phyloP scores from a whole-genome alignment of 2,797 vertebrate genomes.

The Neosilurus mollespiculum region DNA sequence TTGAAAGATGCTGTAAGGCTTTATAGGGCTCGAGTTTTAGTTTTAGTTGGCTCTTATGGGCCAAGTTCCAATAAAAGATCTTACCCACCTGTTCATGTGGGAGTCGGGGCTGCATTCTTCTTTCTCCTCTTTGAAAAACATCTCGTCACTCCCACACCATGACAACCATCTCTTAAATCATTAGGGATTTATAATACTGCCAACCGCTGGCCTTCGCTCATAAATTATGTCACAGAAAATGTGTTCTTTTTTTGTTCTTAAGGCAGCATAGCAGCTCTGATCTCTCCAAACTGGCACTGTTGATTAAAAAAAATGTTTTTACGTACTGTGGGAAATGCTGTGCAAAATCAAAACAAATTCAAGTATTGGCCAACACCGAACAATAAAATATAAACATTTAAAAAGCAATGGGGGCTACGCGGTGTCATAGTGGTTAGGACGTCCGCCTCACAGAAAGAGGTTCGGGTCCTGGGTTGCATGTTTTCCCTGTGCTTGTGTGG shows the following conservation, averaged over 20 bases:
- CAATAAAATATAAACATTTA: background rate
- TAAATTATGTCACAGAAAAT: conserved; percentile 9
- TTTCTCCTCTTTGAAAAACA: conserved; percentile 29
- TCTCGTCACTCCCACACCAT: conserved; percentile 26
- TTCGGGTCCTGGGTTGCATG: too few species aligned
- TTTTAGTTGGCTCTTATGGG: conserved; percentile 44
- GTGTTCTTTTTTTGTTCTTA: background rate
- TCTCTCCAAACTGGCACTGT: background rate
- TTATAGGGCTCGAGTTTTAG: conserved; percentile 47
- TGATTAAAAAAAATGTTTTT: background rate
- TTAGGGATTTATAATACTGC: conserved; percentile 18
- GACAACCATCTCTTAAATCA: conserved; percentile 19
- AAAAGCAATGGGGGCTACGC: background rate
- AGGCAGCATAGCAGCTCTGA: background rate
- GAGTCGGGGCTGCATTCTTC: conserved; percentile 38
- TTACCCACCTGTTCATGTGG: conserved; percentile 67
- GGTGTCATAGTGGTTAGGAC: too few species aligned
- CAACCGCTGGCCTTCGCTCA: background rate
- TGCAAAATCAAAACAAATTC: background rate
- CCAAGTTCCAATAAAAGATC: conserved; percentile 71
- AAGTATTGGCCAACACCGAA: background rate
- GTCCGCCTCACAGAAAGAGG: too few species aligned
- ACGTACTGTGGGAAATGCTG: background rate
- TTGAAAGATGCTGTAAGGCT: conserved; percentile 41
- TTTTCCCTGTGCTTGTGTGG: too few species aligned